Conservation (phyloP, 2,797 vertebrate genomes). For the Chelon labrosus region DNA sequence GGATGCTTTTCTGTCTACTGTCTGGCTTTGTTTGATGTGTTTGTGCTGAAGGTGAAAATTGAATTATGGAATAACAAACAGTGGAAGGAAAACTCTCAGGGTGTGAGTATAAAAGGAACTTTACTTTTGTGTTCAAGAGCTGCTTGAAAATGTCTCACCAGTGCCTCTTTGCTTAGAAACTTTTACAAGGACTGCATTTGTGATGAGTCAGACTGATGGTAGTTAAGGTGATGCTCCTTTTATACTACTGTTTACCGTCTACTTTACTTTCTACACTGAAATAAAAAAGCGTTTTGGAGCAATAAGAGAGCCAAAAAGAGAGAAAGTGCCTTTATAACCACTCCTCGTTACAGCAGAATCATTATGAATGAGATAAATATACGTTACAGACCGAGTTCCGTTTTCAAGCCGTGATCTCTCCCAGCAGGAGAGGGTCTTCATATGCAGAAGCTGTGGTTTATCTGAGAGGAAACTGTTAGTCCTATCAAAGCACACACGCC, state of each 20-base stretch:
- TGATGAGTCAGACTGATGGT: no score
- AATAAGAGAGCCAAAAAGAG: neutral
- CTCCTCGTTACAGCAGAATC: constrained; percentile 18
- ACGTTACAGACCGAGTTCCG: constrained; percentile 5
- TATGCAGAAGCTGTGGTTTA: constrained; percentile 28
- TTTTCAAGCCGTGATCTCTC: constrained; percentile 39
- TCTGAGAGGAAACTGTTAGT: constrained; percentile 54
- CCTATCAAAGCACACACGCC: constrained; percentile 57
- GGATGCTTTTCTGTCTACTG: constrained; percentile 10
- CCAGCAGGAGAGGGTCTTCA: constrained; percentile 40
- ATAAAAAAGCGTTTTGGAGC: neutral
- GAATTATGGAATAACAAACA: constrained; percentile 18
- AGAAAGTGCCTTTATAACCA: neutral
- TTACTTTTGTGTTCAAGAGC: constrained; percentile 17
- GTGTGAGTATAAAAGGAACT: constrained; percentile 9
- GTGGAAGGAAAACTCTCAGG: constrained; percentile 13
- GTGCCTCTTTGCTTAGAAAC: constrained; percentile 10
- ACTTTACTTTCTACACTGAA: constrained; percentile 1
- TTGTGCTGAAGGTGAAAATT: constrained; percentile 10
- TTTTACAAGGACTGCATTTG: neutral
- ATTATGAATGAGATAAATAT: constrained; percentile 23
- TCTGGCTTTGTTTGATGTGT: constrained; percentile 20
- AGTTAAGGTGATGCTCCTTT: no score
- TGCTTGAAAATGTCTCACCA: constrained; percentile 3
- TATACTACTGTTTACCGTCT: neutral